Base-by-base conservation (phyloP, 2,113 vertebrate genomes). In the Psephotus haematonotus region DNA sequence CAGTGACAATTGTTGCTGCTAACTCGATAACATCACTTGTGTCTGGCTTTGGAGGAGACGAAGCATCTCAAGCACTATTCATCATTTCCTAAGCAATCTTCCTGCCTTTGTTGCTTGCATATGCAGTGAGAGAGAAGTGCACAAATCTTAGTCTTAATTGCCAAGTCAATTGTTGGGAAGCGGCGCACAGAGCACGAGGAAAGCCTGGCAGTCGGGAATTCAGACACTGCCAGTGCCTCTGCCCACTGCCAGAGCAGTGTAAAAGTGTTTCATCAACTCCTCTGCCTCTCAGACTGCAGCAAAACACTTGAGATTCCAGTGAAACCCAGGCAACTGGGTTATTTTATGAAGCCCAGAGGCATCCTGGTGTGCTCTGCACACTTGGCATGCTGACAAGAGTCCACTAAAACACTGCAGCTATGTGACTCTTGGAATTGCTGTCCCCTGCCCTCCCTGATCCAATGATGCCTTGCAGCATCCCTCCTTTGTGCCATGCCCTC, bases 371-470 rank as follows among this genome's bases (percentile, higher is more conserved):
- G 44, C 86, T 85, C 60, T 4, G 10, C 59, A 19, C 4, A 1
- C 59, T 41, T 23, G n/a, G n/a, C 49, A 35, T 55, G 17, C 67
- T 39, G 87, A 27, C 6, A 7, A 49, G 35, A 5, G 7, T 23
- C 65, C 62, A 25, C 47, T 7, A 3, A 10, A 67, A 43, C 13
- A 1, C 22, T 0, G 1, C 0, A 12, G n/a, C 1, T 6, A 8
- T 9, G 27, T 0, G 0, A 16, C 17, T 65, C 52, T 25, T 41
- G 74, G 52, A 63, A 27, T 3, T 6, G 13, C 17, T 79, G 33
- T 1, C 29, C 29, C 14, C 46, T 10, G 31, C 5, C 17, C n/a
- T 18, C 23, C 67, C 18, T 7, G 22, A 25, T 10, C 31, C 47
- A 64, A 2, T 0, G 8, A 37, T 4, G 20, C 25, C 57, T 31